Base-by-base conservation (phyloP, 2,797 vertebrate genomes). In the Acrossocheilus wenchowensis region DNA sequence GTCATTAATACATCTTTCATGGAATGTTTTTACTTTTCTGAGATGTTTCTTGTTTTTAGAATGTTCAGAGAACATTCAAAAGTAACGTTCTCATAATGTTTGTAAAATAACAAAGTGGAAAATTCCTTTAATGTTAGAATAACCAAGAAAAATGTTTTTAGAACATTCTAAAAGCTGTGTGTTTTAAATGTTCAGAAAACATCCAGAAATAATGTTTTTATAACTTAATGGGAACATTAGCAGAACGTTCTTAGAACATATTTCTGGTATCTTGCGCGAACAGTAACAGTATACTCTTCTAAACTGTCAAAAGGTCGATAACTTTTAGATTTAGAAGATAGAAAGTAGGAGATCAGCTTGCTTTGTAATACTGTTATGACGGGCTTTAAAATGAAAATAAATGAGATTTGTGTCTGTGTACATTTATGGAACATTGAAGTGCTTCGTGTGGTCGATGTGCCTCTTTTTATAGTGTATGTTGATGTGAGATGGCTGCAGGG, bases 381-480 rank as follows among this genome's bases (percentile, higher is more conserved):
- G 62, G 62, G 62, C 62, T 81, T 68, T 50, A 81, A 68, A 81
- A 50, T 68, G 43, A 50, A 81, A 11, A 57, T 54, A 72, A 57
- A 54, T 82, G 36, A 52, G 73, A 78, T 84, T 77, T 83, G 41
- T 41, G 57, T 84, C 60, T 39, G 73, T 52, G 60, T 11, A 39
- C 43, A 43, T 78, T 68, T 75, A 19, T 54, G 60, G 48, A 78
- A 57, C 43, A 43, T 78, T 26, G 4, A 84, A 84, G 36, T 50
- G 48, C 39, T 71, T 62, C 62, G 52, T 73, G 43, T 19, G 50
- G 83, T 69, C 36, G 50, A 45, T 72, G 75, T 14, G 17, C 10
- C 64, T 79, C 36, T 79, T 85, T 85, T 72, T 80, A 71, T 71
- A 72, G 39, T 26, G 9, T 17, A n/a, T 52, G 66, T 12, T 85